These are phyloP conservation scores for Cyprinodon variegatus DNA, from an alignment of 2,113 vertebrate genomes.

Conservation along the genomic window DNA sequence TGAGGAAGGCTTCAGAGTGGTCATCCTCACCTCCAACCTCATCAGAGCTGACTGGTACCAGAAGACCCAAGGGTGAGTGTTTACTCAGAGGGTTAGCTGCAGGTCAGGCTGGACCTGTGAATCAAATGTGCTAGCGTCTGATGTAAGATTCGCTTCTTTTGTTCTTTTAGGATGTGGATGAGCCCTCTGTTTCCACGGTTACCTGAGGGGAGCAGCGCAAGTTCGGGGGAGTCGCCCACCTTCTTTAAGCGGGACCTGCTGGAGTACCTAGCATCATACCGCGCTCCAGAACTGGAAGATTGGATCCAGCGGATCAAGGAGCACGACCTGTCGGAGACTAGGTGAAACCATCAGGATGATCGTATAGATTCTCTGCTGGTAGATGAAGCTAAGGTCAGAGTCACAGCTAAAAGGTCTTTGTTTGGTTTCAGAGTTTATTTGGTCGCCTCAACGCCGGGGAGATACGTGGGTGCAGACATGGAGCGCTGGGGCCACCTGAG, in stretches of 20 bases:
- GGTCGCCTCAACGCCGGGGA: slow-evolving; percentile 91
- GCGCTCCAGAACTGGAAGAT: slow-evolving; percentile 82
- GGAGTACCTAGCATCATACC: slow-evolving; percentile 88
- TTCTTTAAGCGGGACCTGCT: slow-evolving; percentile 92
- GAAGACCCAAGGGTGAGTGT: slow-evolving; percentile 94
- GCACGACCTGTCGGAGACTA: slow-evolving; percentile 93
- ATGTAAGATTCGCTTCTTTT: background rate
- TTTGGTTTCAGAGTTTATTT: slow-evolving; percentile 86
- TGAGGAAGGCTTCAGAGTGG: slow-evolving; percentile 93
- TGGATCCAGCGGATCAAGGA: slow-evolving; percentile 89
- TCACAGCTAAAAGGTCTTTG: background rate
- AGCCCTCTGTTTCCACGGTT: slow-evolving; percentile 91
- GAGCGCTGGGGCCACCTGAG: slow-evolving; percentile 96
- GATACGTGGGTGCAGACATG: slow-evolving; percentile 88
- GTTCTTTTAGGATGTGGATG: slow-evolving; percentile 88
- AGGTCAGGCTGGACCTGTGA: accelerated
- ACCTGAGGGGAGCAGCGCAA: slow-evolving; percentile 72
- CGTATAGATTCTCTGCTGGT: background rate
- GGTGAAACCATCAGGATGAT: slow-evolving; percentile 64
- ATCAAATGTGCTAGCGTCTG: background rate
- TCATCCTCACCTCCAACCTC: slow-evolving; percentile 95
- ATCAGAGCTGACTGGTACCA: slow-evolving; percentile 96
- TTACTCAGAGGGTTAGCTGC: background rate
- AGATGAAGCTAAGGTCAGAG: background rate
- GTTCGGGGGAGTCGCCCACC: slow-evolving; percentile 89